Percentiles rank a stretch among this genome's conserved stretches.
Conservation (phyloP, 2,113 vertebrate species). For the human (Homo sapiens) region GRCh38 chr6:139128001-139128500, state of each 20-base stretch:
- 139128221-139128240: background rate
- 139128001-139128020: too few species aligned
- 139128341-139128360: constrained; percentile 17
- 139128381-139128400: constrained; percentile 44
- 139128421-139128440: constrained; percentile 17
- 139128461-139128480: constrained; percentile 35
- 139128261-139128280: constrained; percentile 7
- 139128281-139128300: constrained; percentile 35
- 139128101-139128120: too few species aligned
- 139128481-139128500: background rate
- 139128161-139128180: background rate
- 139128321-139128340: background rate
- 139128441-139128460: constrained; percentile 12
- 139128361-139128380: constrained; percentile 46
- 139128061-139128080: too few species aligned
- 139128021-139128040: too few species aligned
- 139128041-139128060: too few species aligned
- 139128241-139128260: background rate
- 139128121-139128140: too few species aligned
- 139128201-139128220: background rate
- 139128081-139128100: too few species aligned
- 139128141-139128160: background rate
- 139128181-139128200: background rate
- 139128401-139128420: constrained; percentile 14
- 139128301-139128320: constrained; percentile 28